Base-by-base conservation (phyloP, 2,797 vertebrate species). In the Buceros bicornis region DNA sequence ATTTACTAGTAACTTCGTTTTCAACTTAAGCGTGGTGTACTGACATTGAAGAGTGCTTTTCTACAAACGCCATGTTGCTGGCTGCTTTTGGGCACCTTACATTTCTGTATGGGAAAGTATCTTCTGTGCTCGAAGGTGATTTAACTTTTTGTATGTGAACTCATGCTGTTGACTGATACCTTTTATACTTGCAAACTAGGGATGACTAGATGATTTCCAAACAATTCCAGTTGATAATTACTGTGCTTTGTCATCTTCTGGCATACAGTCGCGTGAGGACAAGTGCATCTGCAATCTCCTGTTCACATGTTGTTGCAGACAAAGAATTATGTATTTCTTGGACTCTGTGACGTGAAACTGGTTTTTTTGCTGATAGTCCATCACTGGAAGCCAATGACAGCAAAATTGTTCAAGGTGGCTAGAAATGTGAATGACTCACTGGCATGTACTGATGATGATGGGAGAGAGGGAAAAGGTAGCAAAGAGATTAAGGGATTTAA, bases 191-290 rank as follows among this genome's bases (percentile, higher is more conserved):
- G 56, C 25, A 70, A 87, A 78, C 31, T 56, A 47, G 45, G 26
- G 31, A 53, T 65, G n/a, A 69, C 43, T 43, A 79, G 43, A 80
- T 77, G 74, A 65, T 76, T 87, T 90, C 50, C n/a, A 54, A 31
- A 53, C 43, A 76, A 47, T 72, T 86, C 15, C 37, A 18, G 20
- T 69, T 89, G 35, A 14, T 31, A 82, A 71, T 83, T 86, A 37
- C 35, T 40, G 28, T 65, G 57, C 48, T 80, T 88, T 85, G 65
- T 80, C 62, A 93, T 87, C 22, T 74, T 13, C 31, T 89, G 61
- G 22, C 48, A 11, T 56, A 6, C 0, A 0, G 16, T 78, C 0
- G 0, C 26, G 18, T 26, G 40, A 71, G 22, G 37, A 37, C n/a
- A 83, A 65, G 25, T 56, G 22, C 35, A 31, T 72, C 45, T 35